phyloP scores from a whole-genome alignment of 2,113 vertebrate species.

The Monopterus albus region DNA sequence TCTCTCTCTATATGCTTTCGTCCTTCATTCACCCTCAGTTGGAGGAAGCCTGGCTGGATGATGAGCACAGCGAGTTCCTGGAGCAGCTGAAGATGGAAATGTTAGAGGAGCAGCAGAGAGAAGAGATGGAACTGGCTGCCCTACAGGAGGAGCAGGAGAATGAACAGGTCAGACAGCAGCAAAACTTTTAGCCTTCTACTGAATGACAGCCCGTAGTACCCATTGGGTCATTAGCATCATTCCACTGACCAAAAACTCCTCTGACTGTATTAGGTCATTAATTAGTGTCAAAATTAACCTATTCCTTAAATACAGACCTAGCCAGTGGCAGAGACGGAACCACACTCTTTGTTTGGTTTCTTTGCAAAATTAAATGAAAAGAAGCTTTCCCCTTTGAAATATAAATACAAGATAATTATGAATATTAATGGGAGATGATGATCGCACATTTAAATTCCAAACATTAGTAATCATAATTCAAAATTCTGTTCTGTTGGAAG shows the following conservation, averaged over 20 bases:
- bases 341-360: constrained; percentile 43
- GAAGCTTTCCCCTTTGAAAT: constrained; percentile 53
- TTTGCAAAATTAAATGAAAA: constrained; percentile 43
- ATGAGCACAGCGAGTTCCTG: constrained; percentile 96
- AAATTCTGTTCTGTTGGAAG: constrained; percentile 61
- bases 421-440: constrained; percentile 66
- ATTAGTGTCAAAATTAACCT: constrained; percentile 35
- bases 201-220: not conserved
- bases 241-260: constrained; percentile 3
- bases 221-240: not conserved
- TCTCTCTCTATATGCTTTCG: not conserved
- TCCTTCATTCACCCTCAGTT: constrained; percentile 78
- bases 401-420: constrained; percentile 47
- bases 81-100: constrained; percentile 97
- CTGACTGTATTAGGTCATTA: constrained; percentile 29
- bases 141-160: constrained; percentile 88
- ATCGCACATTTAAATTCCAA: constrained; percentile 57
- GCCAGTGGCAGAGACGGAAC: constrained; percentile 1
- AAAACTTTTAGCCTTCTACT: not conserved
- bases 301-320: constrained; percentile 11
- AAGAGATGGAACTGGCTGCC: constrained; percentile 85
- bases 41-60: constrained; percentile 97
- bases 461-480: constrained; percentile 60
- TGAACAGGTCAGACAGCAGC: constrained; percentile 67
- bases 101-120: constrained; percentile 93